Percentiles rank a stretch among this genome's conserved stretches.
phyloP scores from a whole-genome alignment of 2,888 invertebrate genomes.

The Poecilus cupreus region DNA sequence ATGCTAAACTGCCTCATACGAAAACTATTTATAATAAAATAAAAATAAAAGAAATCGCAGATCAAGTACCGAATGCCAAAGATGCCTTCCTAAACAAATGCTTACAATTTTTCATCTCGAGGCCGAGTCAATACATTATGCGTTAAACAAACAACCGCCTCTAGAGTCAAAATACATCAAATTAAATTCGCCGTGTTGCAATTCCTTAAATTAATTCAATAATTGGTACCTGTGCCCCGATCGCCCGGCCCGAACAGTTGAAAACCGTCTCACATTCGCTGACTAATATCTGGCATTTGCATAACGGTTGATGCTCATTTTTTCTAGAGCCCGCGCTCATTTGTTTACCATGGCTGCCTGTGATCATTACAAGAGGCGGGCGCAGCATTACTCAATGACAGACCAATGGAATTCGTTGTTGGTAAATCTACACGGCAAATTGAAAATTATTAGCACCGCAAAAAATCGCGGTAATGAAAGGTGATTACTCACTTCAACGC shows the following conservation, averaged over 20 bases:
- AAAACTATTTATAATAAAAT: too few relatives aligned
- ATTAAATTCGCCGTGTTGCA: background rate
- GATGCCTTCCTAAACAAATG: too few relatives aligned
- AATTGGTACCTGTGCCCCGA: conserved; percentile 41
- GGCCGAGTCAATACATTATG: too few relatives aligned
- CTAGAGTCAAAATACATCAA: background rate
- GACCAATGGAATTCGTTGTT: background rate
- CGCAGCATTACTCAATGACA: conserved; percentile 7
- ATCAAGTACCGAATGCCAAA: too few relatives aligned
- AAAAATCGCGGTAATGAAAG: background rate
- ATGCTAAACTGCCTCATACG: too few relatives aligned
- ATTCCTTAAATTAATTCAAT: conserved; percentile 35
- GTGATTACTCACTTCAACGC: background rate
- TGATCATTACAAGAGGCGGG: conserved; percentile 30
- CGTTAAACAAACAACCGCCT: background rate
- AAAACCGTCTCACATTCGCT: background rate
- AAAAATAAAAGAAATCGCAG: too few relatives aligned
- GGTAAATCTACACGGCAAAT: conserved; percentile 4
- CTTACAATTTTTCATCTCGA: too few relatives aligned
- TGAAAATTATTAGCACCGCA: background rate
- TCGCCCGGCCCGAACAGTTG: background rate
- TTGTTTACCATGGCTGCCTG: conserved; percentile 9
- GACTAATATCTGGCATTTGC: conserved; percentile 34
- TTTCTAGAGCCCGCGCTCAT: conserved; percentile 14
- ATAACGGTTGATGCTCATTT: conserved; percentile 24